Conservation (phyloP, 2,797 vertebrate genomes). For the Lepus townsendii region DNA sequence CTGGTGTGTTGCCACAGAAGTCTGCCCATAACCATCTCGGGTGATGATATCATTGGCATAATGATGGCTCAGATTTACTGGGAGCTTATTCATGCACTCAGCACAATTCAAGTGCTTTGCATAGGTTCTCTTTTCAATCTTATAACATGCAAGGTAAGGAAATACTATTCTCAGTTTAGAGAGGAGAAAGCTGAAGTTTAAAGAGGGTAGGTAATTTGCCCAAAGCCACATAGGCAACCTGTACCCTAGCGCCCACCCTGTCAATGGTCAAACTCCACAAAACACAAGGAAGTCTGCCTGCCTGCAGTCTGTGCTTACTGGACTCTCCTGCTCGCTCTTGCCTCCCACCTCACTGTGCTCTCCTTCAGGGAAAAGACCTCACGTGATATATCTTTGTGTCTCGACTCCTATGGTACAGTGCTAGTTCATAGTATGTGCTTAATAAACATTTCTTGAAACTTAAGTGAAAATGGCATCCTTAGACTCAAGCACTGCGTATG, state of each 20-base stretch:
- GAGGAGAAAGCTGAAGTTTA: neutral
- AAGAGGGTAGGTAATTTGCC: neutral
- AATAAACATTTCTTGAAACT: conserved; percentile 43
- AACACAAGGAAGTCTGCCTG: fast-evolving
- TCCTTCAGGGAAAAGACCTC: neutral
- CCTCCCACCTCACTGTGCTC: neutral
- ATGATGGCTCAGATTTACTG: neutral
- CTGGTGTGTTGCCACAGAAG: neutral
- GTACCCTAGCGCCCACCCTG: neutral
- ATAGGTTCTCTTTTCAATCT: neutral
- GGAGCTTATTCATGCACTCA: neutral
- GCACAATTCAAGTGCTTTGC: neutral
- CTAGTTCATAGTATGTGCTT: conserved; percentile 36
- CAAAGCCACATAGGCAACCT: neutral
- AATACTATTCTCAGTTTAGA: neutral
- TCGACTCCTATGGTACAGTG: neutral
- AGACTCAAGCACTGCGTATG: neutral
- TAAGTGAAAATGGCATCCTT: conserved; percentile 18
- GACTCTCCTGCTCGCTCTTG: neutral
- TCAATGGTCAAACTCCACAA: neutral
- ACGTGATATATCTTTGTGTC: neutral
- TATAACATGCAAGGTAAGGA: neutral
- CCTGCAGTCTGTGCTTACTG: neutral
- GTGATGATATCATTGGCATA: neutral
- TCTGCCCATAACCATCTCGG: neutral